Evolutionary conservation across 2,888 invertebrate species (phyloP).

Genomic region (Zootermopsis nevadensis): DNA sequence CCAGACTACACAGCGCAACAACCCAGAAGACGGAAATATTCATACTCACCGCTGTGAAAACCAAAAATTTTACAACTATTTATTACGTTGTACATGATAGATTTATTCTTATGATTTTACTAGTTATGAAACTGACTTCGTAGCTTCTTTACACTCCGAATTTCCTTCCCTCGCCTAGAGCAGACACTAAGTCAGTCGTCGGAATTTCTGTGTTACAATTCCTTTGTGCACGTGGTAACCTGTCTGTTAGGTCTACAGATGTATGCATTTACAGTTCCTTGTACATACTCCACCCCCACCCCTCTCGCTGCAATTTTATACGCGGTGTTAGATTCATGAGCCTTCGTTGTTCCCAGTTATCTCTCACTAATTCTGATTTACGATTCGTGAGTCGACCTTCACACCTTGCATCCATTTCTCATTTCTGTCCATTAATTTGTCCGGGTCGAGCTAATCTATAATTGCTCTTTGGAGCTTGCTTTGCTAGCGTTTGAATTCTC

Average conservation of each 20-base stretch:
- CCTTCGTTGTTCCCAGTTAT: slow-evolving; percentile 42
- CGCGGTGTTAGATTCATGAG: slow-evolving; percentile 35
- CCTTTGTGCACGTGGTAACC: background rate
- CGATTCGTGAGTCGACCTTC: slow-evolving; percentile 45
- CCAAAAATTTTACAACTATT: too few species aligned
- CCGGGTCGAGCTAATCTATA: slow-evolving; percentile 49
- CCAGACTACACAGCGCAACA: too few species aligned
- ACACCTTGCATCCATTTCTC: slow-evolving; percentile 48
- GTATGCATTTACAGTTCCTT: background rate
- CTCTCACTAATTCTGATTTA: slow-evolving; percentile 51
- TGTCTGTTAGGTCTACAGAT: background rate
- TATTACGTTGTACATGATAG: too few species aligned
- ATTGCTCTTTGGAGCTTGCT: slow-evolving; percentile 50
- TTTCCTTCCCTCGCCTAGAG: background rate
- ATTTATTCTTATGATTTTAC: background rate
- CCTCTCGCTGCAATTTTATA: background rate
- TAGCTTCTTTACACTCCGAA: background rate
- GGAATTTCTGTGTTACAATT: background rate
- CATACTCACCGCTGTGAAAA: too few species aligned
- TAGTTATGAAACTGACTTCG: background rate
- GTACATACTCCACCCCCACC: background rate
- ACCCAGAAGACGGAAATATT: too few species aligned
- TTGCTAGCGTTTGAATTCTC: slow-evolving; percentile 24
- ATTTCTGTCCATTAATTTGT: slow-evolving; percentile 52
- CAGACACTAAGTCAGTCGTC: background rate